A percentile compares a stretch with the other conserved stretches of the same genome.
These are phyloP conservation scores for Bergia puertoricense DNA, from an alignment of 92 coral and sea anemone species.

Conservation along the genomic window DNA sequence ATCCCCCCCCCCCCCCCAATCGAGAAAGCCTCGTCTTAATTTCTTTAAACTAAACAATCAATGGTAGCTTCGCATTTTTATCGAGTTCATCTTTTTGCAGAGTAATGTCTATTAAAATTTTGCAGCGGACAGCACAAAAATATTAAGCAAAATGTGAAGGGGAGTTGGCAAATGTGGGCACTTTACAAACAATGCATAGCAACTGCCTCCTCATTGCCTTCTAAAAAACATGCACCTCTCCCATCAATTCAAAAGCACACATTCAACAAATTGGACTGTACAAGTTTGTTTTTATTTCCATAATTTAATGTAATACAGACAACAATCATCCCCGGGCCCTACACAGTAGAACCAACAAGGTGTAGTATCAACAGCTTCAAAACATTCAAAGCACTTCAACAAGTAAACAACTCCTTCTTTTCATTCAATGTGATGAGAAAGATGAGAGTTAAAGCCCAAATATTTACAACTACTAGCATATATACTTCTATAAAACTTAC, in stretches of 20 bases:
- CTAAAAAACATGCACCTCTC: no score
- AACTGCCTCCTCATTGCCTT: no score
- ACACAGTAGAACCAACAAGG: slow-evolving; percentile 43
- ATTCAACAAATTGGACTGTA: background rate
- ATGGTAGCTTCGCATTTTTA: no score
- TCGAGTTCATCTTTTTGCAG: no score
- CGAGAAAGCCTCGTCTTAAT: no score
- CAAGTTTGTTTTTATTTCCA: background rate
- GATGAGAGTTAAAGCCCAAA: background rate
- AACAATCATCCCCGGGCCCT: background rate
- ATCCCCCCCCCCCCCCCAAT: no score
- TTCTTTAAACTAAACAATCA: no score
- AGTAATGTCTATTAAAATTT: no score
- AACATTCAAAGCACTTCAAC: slow-evolving; percentile 16
- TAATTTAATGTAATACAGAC: background rate
- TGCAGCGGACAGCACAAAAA: no score
- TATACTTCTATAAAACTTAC: no score
- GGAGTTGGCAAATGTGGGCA: background rate
- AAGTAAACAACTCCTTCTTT: background rate
- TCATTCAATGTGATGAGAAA: slow-evolving; percentile 8
- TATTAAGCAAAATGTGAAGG: background rate
- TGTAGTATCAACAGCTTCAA: slow-evolving; percentile 7
- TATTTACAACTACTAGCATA: no score
- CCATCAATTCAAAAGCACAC: background rate
- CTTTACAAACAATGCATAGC: no score